phyloP scores from a whole-genome alignment of 2,113 vertebrate species.

The Oceanites oceanicus region DNA sequence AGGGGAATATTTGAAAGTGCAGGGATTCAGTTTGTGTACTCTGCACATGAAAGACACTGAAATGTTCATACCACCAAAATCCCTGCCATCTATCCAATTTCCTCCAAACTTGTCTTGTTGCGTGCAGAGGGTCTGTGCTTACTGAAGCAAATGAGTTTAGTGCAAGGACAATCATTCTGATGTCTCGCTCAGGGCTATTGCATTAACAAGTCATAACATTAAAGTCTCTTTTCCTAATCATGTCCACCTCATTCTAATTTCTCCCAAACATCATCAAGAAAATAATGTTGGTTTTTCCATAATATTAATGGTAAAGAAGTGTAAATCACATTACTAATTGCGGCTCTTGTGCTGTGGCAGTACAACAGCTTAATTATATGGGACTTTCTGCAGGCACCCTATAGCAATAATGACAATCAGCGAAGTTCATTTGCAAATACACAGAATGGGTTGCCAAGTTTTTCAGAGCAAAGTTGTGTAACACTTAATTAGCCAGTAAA shows the following conservation, averaged over 20 bases:
- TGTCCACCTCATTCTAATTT: slow-evolving; percentile 46
- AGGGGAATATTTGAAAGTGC: slow-evolving; percentile 65
- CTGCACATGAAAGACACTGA: slow-evolving; percentile 61
- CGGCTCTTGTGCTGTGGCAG: neutral
- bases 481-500: slow-evolving; percentile 15
- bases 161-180: slow-evolving; percentile 46
- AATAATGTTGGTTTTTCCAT: slow-evolving; percentile 31
- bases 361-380: slow-evolving; percentile 7
- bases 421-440: slow-evolving; percentile 19
- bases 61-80: slow-evolving; percentile 52
- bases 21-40: slow-evolving; percentile 67
- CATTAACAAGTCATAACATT: slow-evolving; percentile 55
- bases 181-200: slow-evolving; percentile 54
- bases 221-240: slow-evolving; percentile 32
- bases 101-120: slow-evolving; percentile 38
- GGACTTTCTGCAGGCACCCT: slow-evolving; percentile 12
- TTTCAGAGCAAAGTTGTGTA: slow-evolving; percentile 8
- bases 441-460: neutral
- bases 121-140: slow-evolving; percentile 47
- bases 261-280: slow-evolving; percentile 24
- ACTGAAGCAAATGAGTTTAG: slow-evolving; percentile 67
- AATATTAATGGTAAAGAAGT: slow-evolving; percentile 36
- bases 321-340: slow-evolving; percentile 39
- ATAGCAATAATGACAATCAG: slow-evolving; percentile 28
- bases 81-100: slow-evolving; percentile 61